Conservation (phyloP, 2,797 vertebrate genomes). For the Phoeniculus purpureus region DNA sequence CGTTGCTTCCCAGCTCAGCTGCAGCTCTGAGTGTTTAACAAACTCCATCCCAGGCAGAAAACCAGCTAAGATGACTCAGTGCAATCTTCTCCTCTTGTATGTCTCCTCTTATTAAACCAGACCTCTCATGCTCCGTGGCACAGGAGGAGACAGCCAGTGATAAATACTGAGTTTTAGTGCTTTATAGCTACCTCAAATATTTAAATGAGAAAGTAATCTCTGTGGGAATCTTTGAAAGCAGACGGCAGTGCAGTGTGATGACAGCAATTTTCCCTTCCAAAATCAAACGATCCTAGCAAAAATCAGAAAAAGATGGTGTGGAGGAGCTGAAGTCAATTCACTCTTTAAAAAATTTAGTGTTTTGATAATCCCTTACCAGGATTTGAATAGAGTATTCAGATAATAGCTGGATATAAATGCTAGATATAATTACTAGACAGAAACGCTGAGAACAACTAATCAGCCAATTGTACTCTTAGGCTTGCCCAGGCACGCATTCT, state of each 20-base stretch:
- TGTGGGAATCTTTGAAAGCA: neutral
- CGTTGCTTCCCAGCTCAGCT: neutral
- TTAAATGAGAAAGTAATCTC: neutral
- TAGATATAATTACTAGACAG: conserved; percentile 23
- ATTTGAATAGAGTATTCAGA: neutral
- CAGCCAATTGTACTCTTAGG: conserved; percentile 33
- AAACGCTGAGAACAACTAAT: conserved; percentile 40
- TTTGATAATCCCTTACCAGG: neutral
- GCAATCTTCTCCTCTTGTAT: neutral
- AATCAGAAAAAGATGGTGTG: neutral
- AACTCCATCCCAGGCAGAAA: neutral
- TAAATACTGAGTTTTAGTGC: neutral
- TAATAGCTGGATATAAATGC: conserved; percentile 22
- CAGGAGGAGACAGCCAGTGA: neutral
- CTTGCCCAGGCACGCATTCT: conserved; percentile 22
- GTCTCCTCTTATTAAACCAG: neutral
- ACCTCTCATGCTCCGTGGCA: neutral
- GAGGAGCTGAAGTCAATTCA: neutral
- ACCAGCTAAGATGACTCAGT: neutral
- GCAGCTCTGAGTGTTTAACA: neutral
- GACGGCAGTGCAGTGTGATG: neutral
- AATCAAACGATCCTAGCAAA: neutral
- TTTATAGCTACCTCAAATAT: neutral
- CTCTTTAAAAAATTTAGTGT: neutral
- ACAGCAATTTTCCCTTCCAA: neutral